A percentile compares a stretch with the other conserved stretches of the same genome.
These are phyloP conservation scores for Neotragus pygmaeus DNA, from an alignment of 2,113 vertebrate species.

Conservation along the genomic window DNA sequence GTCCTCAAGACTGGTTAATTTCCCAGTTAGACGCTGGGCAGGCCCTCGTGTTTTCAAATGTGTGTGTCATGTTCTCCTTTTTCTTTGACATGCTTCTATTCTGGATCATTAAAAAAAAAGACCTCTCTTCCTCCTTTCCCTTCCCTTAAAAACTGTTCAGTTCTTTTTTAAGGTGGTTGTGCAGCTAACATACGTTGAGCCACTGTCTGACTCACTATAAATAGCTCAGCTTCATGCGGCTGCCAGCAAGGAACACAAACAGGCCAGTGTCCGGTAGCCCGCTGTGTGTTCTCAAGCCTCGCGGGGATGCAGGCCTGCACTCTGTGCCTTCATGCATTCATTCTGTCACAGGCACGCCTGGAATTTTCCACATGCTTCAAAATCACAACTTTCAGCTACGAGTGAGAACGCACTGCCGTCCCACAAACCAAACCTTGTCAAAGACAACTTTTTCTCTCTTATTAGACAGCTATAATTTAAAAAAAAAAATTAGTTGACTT, in stretches of 20 bases:
- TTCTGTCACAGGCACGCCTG: conserved; percentile 2
- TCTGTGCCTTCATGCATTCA: conserved; percentile 34
- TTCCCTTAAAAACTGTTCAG: not conserved
- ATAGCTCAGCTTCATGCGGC: conserved; percentile 56
- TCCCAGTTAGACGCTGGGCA: not conserved
- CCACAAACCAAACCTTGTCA: not conserved
- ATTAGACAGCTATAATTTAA: not conserved
- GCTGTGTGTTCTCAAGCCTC: conserved; percentile 11
- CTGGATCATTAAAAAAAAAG: not conserved
- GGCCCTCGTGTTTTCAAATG: not conserved
- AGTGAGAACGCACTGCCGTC: not conserved
- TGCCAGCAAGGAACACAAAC: conserved; percentile 64
- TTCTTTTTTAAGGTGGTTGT: conserved; percentile 45
- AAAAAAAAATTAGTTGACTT: not conserved
- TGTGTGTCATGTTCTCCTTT: not conserved
- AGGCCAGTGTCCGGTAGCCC: not conserved
- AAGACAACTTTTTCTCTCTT: not conserved
- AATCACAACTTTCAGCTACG: not conserved
- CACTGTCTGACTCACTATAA: conserved; percentile 56
- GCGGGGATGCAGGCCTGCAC: conserved; percentile 1
- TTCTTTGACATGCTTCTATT: conserved; percentile 8
- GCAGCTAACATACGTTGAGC: conserved; percentile 45
- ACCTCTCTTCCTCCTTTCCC: not conserved
- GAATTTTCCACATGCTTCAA: conserved; percentile 33
- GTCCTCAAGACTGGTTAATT: not conserved